phyloP scores from a whole-genome alignment of 2,113 vertebrate genomes.

The Phainopepla nitens region DNA sequence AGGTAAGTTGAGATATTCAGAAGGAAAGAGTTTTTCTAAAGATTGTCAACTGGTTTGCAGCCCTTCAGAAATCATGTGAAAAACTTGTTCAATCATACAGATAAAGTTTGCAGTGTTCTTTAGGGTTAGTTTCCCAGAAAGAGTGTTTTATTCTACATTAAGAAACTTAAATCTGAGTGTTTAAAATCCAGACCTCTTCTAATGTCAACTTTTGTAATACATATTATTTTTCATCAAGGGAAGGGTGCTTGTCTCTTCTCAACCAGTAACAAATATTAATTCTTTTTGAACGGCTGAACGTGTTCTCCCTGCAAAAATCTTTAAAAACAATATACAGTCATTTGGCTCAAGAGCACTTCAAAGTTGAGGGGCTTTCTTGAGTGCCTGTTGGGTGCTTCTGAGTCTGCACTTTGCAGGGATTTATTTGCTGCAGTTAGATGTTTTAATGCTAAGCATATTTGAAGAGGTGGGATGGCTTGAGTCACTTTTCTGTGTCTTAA shows the following conservation, averaged over 20 bases:
- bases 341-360: neutral
- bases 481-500: neutral
- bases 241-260: neutral
- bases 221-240: neutral
- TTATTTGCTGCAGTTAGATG: neutral
- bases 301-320: neutral
- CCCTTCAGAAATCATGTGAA: neutral
- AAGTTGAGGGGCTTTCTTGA: neutral
- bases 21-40: neutral
- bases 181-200: neutral
- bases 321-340: neutral
- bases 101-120: neutral
- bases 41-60: neutral
- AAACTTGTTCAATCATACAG: neutral
- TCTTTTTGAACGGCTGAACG: neutral
- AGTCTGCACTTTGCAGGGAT: neutral
- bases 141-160: neutral
- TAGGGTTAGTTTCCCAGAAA: neutral
- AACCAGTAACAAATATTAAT: neutral
- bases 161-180: neutral
- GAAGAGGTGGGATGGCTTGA: neutral
- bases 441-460: neutral
- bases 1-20: neutral
- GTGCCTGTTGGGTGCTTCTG: neutral
- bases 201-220: neutral